Evolutionary conservation across 2,113 vertebrate genomes (phyloP).

Genomic region (Antechinus stuartii): DNA sequence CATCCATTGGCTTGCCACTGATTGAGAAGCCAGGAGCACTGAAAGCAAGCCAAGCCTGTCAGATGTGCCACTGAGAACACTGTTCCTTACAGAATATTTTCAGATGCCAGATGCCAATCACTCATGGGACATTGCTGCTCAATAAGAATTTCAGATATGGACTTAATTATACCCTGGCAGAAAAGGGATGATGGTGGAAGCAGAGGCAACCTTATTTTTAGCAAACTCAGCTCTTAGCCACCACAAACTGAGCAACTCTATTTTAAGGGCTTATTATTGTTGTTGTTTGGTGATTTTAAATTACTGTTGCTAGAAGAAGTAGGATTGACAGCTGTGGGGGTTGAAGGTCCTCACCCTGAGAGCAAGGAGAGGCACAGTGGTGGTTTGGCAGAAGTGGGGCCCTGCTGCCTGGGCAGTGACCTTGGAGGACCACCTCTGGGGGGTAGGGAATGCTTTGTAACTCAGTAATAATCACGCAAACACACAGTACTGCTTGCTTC

Average conservation of each 20-base stretch:
- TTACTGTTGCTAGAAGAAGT: conserved; percentile 37
- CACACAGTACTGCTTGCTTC: not conserved
- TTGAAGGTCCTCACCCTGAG: conserved; percentile 10
- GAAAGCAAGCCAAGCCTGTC: conserved; percentile 70
- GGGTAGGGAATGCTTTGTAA: not conserved
- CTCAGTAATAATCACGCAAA: conserved; percentile 19
- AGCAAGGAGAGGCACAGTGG: conserved; percentile 8
- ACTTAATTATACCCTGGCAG: conserved; percentile 75
- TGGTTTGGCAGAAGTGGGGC: not conserved
- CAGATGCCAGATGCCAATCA: conserved; percentile 78
- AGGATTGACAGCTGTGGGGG: conserved; percentile 56
- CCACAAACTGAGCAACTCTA: conserved; percentile 50
- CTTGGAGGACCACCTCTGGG: not conserved
- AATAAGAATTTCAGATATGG: conserved; percentile 68
- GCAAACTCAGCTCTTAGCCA: conserved; percentile 61
- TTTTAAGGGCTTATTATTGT: conserved; percentile 63
- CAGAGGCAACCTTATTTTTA: conserved; percentile 73
- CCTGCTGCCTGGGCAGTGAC: not conserved
- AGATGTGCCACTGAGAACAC: conserved; percentile 60
- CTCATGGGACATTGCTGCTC: conserved; percentile 65
- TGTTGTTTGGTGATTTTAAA: conserved; percentile 57
- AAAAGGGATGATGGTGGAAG: conserved; percentile 46
- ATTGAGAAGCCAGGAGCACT: conserved; percentile 57
- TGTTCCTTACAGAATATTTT: conserved; percentile 70
- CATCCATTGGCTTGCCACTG: conserved; percentile 70